Conservation (phyloP, 2,797 vertebrate genomes). For the Calcarius lapponicus region DNA sequence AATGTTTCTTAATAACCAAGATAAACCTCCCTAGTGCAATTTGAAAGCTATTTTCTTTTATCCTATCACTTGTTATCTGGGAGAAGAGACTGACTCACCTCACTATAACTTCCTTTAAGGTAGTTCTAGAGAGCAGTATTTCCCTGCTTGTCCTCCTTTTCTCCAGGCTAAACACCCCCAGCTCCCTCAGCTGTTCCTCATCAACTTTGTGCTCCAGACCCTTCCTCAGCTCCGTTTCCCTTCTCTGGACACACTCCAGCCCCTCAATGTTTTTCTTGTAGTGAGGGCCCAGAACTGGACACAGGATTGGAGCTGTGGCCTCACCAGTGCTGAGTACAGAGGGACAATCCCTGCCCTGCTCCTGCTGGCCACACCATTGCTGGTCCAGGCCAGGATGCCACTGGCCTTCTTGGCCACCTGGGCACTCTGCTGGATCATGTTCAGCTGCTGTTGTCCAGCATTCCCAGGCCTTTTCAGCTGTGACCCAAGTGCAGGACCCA, state of each 20-base stretch:
- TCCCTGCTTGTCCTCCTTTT: background rate
- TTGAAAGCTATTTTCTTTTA: background rate
- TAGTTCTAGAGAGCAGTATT: background rate
- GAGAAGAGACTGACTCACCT: background rate
- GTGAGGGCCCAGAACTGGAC: rapidly evolving
- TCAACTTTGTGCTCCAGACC: rapidly evolving
- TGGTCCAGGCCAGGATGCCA: background rate
- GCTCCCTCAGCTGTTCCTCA: background rate
- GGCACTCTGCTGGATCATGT: rapidly evolving
- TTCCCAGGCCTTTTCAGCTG: background rate
- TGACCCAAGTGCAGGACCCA: background rate
- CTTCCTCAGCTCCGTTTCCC: rapidly evolving
- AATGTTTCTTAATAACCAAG: background rate
- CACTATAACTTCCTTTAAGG: background rate
- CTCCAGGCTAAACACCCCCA: background rate
- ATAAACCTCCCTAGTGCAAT: background rate
- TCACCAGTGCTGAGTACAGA: rapidly evolving
- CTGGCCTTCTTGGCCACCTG: rapidly evolving
- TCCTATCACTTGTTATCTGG: background rate
- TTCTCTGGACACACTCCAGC: background rate
- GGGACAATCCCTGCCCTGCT: rapidly evolving
- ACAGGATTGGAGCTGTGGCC: background rate
- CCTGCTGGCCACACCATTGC: background rate
- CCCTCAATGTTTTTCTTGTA: rapidly evolving
- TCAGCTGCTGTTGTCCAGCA: background rate